Base-by-base conservation (phyloP, 2,888 invertebrate species). In the Apoderus coryli region DNA sequence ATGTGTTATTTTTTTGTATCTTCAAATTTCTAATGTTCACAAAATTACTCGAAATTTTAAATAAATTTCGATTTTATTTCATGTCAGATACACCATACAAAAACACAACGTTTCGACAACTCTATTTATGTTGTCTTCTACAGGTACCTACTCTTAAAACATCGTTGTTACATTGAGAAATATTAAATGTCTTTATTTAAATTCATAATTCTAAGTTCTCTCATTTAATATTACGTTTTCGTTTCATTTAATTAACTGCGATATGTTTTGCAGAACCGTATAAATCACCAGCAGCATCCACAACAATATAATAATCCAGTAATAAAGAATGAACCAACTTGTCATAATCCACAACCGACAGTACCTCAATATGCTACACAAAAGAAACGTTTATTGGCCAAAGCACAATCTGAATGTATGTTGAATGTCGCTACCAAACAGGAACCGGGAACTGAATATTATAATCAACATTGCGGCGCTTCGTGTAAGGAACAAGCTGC, bases 371-470 rank as follows among this genome's bases (percentile, higher is more conserved):
- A 56, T 25, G 63, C 71, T 40, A 75, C 82, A 30, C 86, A 89
- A 60, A 89, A 89, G 69, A 89, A 89, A 56, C 70, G 88, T 14
- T 63, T 89, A 31, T 59, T 89, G 38, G 86, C 86, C 31, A 84
- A 89, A 60, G 85, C 84, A 32, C 85, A 86, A 50, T 76, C 72
- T 10, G 77, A 79, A 46, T 75, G 74, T 47, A 67, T 67, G 56
- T 58, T 71, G 49, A 62, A 65, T 35, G 60, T 68, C 16, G 63
- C 65, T 22, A 67, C 75, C 1, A 74, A 73, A 46, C 70, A 73
- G 44, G 69, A 75, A 54, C 59, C 69, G 44, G 61, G n/a, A 6
- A 6, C 19, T n/a, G 39, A 39, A 11, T 39, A 44, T 25, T 46
- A 48, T 27, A 43, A 49, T 16, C 49, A 52, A 15, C 56, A 57